Conservation (phyloP, 2,797 vertebrate genomes). For the Bryconaethiops microstoma region DNA sequence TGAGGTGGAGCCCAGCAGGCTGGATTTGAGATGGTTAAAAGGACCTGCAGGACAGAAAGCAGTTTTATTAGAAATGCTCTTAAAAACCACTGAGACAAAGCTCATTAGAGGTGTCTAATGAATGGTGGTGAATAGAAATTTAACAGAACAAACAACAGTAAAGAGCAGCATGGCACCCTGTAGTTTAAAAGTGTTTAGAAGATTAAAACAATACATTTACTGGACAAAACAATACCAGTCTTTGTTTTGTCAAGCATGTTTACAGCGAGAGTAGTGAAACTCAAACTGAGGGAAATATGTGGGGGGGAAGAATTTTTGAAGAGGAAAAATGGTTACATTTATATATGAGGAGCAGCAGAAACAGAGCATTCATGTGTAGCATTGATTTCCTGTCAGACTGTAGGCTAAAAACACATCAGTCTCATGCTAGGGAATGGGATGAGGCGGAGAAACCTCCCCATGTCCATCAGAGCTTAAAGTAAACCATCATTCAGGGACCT, state of each 20-base stretch:
- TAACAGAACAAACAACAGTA: conserved; percentile 5
- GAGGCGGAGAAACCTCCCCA: conserved; percentile 6
- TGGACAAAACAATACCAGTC: background rate
- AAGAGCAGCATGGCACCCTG: conserved; percentile 12
- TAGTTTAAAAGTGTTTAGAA: background rate
- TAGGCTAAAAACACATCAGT: conserved; percentile 35
- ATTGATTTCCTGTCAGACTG: conserved; percentile 46
- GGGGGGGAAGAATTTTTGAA: background rate
- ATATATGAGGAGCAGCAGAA: conserved; percentile 34
- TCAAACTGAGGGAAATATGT: background rate
- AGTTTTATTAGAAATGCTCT: conserved; percentile 7
- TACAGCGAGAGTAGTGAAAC: background rate
- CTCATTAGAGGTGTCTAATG: conserved; percentile 19
- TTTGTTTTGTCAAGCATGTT: background rate
- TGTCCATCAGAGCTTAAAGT: conserved; percentile 7
- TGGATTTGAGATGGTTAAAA: conserved; percentile 97
- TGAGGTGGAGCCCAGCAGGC: conserved; percentile 94
- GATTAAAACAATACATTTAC: background rate
- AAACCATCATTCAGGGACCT: conserved; percentile 15
- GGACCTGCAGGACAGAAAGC: conserved; percentile 84
- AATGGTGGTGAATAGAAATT: background rate
- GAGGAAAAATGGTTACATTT: conserved; percentile 9
- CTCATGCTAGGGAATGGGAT: conserved; percentile 45
- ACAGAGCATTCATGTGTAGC: conserved; percentile 38
- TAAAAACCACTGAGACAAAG: background rate